These are phyloP conservation scores for Sycophila texana DNA, from an alignment of 2,888 invertebrate species.

Conservation along the genomic window DNA sequence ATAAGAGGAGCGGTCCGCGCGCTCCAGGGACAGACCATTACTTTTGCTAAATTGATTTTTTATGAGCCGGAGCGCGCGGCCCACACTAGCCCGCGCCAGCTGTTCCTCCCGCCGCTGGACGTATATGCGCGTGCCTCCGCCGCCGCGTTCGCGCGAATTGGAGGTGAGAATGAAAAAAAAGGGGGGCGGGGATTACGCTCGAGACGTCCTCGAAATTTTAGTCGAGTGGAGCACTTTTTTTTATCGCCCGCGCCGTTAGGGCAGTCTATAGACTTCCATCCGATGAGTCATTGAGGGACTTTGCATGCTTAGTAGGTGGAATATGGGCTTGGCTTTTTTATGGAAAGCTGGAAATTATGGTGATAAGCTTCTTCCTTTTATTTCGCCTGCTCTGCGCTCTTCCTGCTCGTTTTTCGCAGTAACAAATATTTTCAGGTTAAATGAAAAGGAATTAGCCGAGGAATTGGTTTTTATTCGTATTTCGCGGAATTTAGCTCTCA, in stretches of 20 bases:
- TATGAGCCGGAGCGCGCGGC: slow-evolving; percentile 38
- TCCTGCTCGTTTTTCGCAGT: too few species aligned
- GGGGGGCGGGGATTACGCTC: background rate
- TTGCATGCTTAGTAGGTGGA: background rate
- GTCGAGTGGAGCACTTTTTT: slow-evolving; percentile 8
- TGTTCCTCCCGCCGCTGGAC: background rate
- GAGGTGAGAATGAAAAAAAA: slow-evolving; percentile 20
- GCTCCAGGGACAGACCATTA: slow-evolving; percentile 25
- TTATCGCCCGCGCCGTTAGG: background rate
- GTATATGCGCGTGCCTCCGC: background rate
- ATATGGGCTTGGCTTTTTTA: background rate
- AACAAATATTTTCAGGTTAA: too few species aligned
- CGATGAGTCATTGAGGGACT: slow-evolving; percentile 24
- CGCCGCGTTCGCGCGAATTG: background rate
- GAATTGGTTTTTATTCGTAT: too few species aligned
- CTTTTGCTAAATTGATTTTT: slow-evolving; percentile 56
- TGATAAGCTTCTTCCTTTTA: too few species aligned
- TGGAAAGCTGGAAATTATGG: background rate
- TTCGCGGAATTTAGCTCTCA: too few species aligned
- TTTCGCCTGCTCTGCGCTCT: too few species aligned
- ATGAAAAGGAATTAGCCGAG: too few species aligned
- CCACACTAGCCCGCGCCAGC: background rate
- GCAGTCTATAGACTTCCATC: background rate
- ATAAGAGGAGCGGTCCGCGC: background rate
- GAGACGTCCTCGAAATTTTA: slow-evolving; percentile 10